Percentiles rank a stretch among this genome's conserved stretches.
Evolutionary conservation across 2,113 vertebrate species (phyloP).

Genomic region (Pipra filicauda): DNA sequence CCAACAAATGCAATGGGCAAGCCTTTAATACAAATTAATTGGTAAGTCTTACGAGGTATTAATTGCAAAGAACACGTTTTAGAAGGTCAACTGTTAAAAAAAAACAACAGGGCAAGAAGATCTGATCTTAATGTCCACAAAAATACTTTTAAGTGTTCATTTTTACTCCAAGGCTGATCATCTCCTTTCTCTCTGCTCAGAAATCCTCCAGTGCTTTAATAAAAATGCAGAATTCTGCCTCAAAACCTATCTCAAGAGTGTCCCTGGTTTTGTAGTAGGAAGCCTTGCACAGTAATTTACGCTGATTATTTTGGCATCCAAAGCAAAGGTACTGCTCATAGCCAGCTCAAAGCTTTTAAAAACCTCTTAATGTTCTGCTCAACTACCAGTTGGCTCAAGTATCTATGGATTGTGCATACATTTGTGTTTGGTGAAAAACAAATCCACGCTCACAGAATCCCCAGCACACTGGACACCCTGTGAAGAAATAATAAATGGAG

Average conservation of each 20-base stretch:
- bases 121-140: not conserved
- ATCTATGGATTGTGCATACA: not conserved
- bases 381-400: slow-evolving; percentile 25
- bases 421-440: slow-evolving; percentile 47
- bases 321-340: slow-evolving; percentile 5
- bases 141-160: not conserved
- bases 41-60: not conserved
- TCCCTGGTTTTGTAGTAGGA: not conserved
- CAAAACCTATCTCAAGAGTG: not conserved
- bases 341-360: slow-evolving; percentile 33
- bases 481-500: slow-evolving; percentile 52
- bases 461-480: slow-evolving; percentile 12
- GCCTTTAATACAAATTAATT: not conserved
- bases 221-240: not conserved
- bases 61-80: not conserved
- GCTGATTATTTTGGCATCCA: not conserved
- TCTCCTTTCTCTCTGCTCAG: not conserved
- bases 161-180: not conserved
- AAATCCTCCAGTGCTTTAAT: not conserved
- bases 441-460: slow-evolving; percentile 28
- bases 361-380: slow-evolving; percentile 24
- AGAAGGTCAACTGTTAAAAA: not conserved
- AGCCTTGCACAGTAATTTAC: not conserved
- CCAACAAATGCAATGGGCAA: not conserved
- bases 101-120: not conserved